Percentiles rank a stretch among this genome's conserved stretches.
phyloP scores from a whole-genome alignment of 2,113 vertebrate genomes.

The Meleagris gallopavo region DNA sequence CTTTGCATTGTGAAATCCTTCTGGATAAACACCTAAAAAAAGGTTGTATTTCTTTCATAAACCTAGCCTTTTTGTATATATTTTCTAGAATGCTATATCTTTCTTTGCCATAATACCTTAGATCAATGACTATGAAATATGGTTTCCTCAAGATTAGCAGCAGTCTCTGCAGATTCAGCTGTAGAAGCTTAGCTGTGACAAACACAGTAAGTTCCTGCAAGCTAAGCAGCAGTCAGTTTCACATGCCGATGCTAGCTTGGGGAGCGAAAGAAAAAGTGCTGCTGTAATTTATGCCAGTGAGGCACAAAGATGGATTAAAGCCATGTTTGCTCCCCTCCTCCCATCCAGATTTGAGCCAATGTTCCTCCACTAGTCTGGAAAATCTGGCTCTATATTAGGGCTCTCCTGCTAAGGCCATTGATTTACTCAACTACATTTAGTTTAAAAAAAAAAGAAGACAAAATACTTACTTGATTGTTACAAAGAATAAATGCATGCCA shows the following conservation, averaged over 20 bases:
- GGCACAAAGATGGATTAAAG: slow-evolving; percentile 66
- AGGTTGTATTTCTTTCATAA: neutral
- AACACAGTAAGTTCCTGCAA: slow-evolving; percentile 43
- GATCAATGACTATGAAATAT: neutral
- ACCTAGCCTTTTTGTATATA: neutral
- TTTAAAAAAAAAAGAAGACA: neutral
- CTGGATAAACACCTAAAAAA: neutral
- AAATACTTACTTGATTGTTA: slow-evolving; percentile 60
- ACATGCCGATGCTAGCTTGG: neutral
- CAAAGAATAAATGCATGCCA: slow-evolving; percentile 57
- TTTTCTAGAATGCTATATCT: neutral
- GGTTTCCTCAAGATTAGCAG: slow-evolving; percentile 12
- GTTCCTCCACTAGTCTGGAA: slow-evolving; percentile 53
- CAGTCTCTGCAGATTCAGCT: slow-evolving; percentile 7
- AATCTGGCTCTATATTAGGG: slow-evolving; percentile 49
- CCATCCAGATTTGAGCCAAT: slow-evolving; percentile 30
- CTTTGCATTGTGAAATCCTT: neutral
- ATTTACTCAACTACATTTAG: slow-evolving; percentile 60
- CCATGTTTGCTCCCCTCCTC: slow-evolving; percentile 64
- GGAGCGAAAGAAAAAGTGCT: slow-evolving; percentile 49
- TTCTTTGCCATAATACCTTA: neutral
- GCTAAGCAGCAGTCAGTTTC: slow-evolving; percentile 37
- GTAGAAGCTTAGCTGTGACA: slow-evolving; percentile 35
- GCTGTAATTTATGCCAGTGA: slow-evolving; percentile 62
- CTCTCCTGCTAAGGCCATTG: slow-evolving; percentile 67